Conservation (phyloP, 2,113 vertebrate genomes). For the Nyctereutes procyonoides region DNA sequence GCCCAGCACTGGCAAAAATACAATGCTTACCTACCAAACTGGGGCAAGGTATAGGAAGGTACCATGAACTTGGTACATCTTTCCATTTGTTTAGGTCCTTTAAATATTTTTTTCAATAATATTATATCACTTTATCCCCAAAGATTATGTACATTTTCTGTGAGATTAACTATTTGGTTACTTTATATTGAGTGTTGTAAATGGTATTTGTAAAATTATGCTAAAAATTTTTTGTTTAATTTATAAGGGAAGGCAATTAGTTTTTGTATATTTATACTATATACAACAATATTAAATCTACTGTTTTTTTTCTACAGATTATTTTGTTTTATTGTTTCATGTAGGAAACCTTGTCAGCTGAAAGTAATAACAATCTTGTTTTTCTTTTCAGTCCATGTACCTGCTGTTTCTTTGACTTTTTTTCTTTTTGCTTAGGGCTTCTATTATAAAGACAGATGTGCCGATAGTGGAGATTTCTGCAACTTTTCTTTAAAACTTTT, state of each 20-base stretch:
- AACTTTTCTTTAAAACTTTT: background rate
- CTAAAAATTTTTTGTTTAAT: background rate
- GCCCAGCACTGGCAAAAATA: background rate
- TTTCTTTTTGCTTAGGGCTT: background rate
- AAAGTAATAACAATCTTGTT: background rate
- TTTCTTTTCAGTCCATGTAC: background rate
- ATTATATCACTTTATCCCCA: background rate
- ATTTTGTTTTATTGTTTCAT: background rate
- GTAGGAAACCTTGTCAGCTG: background rate
- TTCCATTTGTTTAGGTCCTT: background rate
- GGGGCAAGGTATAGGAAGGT: background rate
- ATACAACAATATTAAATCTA: background rate
- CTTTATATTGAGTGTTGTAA: background rate
- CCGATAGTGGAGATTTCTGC: background rate
- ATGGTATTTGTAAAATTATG: background rate
- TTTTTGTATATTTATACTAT: background rate
- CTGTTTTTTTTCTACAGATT: background rate
- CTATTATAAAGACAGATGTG: background rate
- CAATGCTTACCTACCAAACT: background rate
- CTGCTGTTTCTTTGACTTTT: background rate
- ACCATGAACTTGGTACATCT: background rate
- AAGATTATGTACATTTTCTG: background rate
- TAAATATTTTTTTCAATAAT: background rate
- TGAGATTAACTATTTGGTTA: slow-evolving; percentile 34
- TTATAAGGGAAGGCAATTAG: background rate